Evolutionary conservation across 2,888 invertebrate species (phyloP).

Genomic region (Luffia ferchaultella): DNA sequence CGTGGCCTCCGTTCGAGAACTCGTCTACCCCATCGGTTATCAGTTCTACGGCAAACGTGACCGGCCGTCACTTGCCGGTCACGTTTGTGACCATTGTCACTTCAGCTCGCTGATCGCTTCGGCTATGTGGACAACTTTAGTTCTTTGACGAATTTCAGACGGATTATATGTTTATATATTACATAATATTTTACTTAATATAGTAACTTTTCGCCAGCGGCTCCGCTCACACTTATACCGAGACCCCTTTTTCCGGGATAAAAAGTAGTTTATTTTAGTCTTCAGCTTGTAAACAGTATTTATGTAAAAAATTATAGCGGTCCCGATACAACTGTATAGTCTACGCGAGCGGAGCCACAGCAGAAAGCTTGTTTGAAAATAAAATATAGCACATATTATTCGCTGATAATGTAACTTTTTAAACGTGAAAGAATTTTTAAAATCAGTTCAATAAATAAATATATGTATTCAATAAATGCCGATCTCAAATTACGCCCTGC

Average conservation of each 20-base stretch:
- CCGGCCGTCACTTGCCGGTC: not conserved
- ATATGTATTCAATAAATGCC: no score
- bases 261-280: not conserved
- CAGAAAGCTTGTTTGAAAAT: no score
- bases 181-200: not conserved
- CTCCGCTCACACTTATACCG: not conserved
- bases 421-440: not conserved
- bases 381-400: not conserved
- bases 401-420: not conserved
- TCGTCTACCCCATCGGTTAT: no score
- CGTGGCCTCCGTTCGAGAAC: no score
- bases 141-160: not conserved
- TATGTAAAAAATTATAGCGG: not conserved
- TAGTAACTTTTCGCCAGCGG: not conserved
- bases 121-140: not conserved
- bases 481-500: no score
- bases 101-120: not conserved
- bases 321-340: not conserved
- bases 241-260: not conserved
- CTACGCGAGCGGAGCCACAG: no score
- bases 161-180: not conserved
- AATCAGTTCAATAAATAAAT: not conserved
- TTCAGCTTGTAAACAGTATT: not conserved
- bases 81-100: not conserved
- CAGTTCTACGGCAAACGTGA: no score